Evolutionary conservation across 2,113 vertebrate species (phyloP).

Genomic region (Emydocephalus ijimae): DNA sequence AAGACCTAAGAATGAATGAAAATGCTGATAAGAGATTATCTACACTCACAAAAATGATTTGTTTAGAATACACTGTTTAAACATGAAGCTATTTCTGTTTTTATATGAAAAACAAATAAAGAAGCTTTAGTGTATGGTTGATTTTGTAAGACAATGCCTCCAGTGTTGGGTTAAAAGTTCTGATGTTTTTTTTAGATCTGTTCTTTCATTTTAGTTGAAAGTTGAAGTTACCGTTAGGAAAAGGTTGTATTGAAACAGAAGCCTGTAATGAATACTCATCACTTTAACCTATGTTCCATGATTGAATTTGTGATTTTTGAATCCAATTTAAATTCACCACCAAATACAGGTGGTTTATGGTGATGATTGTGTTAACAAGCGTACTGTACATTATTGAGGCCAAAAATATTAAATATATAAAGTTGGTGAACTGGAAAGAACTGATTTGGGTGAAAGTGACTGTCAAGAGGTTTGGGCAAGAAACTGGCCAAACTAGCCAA

Average conservation of each 20-base stretch:
- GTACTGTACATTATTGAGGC: background rate
- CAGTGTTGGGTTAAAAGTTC: background rate
- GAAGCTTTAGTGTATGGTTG: background rate
- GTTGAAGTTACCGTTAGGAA: background rate
- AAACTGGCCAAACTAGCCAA: background rate
- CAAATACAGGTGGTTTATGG: background rate
- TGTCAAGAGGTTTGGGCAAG: background rate
- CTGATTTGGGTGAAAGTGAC: background rate
- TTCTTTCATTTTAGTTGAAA: background rate
- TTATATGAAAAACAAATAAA: background rate
- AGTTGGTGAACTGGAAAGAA: background rate
- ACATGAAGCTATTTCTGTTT: background rate
- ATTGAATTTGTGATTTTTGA: background rate
- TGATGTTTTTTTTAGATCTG: background rate
- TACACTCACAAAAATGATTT: background rate
- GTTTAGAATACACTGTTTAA: background rate
- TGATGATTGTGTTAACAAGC: background rate
- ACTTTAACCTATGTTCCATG: background rate
- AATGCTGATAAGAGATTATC: background rate
- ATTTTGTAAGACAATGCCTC: background rate
- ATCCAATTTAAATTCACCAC: background rate
- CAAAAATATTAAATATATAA: background rate
- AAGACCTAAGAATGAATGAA: background rate
- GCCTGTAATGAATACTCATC: background rate
- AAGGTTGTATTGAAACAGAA: background rate